Conservation (phyloP, 2,888 invertebrate genomes). For the Stenoptilia bipunctidactyla region DNA sequence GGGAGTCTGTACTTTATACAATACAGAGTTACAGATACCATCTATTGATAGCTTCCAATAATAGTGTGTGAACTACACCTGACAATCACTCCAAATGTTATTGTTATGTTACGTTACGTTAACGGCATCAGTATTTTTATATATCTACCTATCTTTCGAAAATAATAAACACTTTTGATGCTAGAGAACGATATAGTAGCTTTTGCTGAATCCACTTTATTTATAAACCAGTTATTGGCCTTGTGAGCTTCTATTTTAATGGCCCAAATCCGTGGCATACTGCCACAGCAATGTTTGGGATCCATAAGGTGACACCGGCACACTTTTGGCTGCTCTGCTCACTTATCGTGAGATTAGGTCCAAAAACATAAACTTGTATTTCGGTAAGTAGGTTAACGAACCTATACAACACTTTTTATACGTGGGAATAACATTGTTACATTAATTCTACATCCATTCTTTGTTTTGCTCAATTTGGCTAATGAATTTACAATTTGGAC, state of each 20-base stretch:
- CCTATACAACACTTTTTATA: constrained; percentile 33
- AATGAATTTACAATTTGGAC: constrained; percentile 26
- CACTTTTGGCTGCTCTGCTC: constrained; percentile 30
- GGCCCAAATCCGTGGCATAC: constrained; percentile 36
- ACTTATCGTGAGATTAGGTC: constrained; percentile 27
- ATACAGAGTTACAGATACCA: not conserved
- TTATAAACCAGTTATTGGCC: constrained; percentile 55
- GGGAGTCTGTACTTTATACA: not conserved
- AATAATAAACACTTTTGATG: no score
- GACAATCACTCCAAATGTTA: not conserved
- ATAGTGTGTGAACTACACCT: constrained; percentile 1
- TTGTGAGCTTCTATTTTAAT: constrained; percentile 47
- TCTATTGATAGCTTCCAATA: not conserved
- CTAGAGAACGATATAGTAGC: not conserved
- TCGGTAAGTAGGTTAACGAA: constrained; percentile 67
- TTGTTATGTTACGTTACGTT: not conserved
- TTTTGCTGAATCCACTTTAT: constrained; percentile 20
- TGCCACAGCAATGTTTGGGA: constrained; percentile 55
- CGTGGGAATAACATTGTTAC: constrained; percentile 50
- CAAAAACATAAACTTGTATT: constrained; percentile 50
- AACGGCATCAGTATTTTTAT: not conserved
- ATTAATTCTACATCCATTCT: constrained; percentile 36
- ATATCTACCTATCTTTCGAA: not conserved
- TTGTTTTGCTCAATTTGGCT: constrained; percentile 22
- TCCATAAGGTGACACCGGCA: constrained; percentile 30